A percentile compares a stretch with the other conserved stretches of the same genome.
Evolutionary conservation across 1,140 invertebrate genomes (phyloP).

Genomic region (Hermetia illucens): DNA sequence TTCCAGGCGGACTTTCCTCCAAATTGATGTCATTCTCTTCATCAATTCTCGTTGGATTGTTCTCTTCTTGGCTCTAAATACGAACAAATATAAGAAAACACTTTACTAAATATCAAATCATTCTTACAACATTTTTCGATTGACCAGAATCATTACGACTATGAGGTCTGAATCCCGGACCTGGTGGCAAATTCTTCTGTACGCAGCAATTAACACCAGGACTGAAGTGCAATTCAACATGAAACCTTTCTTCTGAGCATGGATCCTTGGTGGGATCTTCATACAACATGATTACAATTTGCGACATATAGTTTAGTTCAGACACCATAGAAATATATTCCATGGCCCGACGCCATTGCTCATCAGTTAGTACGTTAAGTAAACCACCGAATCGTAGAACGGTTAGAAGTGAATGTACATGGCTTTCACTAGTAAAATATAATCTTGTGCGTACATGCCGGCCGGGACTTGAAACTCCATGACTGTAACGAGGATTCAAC

Average conservation of each 20-base stretch:
- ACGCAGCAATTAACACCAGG: conserved; percentile 93
- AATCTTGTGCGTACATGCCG: conserved; percentile 91
- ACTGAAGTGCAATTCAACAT: conserved; percentile 95
- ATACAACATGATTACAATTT: conserved; percentile 98
- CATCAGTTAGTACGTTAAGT: conserved; percentile 77
- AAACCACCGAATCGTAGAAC: conserved; percentile 89
- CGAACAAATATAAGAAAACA: conserved; percentile 1
- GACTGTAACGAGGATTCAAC: conserved; percentile 92
- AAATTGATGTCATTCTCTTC: conserved; percentile 40
- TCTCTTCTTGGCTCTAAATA: conserved; percentile 16
- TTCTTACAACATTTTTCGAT: conserved; percentile 32
- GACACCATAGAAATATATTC: conserved; percentile 95
- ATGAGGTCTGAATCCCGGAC: conserved; percentile 85
- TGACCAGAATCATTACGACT: conserved; percentile 63
- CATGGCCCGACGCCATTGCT: conserved; percentile 97
- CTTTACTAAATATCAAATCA: not conserved
- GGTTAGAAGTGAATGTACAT: conserved; percentile 95
- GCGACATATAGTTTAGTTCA: conserved; percentile 98
- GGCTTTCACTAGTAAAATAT: conserved; percentile 99
- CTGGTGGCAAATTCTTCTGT: conserved; percentile 83
- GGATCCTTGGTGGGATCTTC: conserved; percentile 96
- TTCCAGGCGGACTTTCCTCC: conserved; percentile 12
- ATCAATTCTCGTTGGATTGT: conserved; percentile 46
- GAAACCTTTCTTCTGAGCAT: conserved; percentile 79
- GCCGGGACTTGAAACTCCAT: conserved; percentile 94